Conservation (phyloP, 2,113 vertebrate species). For the Vulpes vulpes region DNA sequence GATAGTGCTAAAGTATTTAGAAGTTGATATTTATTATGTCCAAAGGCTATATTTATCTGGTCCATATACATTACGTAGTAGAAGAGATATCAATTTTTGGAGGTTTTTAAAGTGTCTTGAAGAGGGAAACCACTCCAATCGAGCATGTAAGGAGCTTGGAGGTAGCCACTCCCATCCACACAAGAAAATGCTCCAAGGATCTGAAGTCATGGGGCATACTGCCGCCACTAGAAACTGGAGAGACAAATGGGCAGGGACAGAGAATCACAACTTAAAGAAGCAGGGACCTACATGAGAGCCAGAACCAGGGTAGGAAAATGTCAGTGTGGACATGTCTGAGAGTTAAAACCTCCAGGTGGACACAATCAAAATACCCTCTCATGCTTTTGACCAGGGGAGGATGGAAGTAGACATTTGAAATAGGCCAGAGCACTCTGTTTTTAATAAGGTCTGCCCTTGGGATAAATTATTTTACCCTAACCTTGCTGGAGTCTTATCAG, state of each 20-base stretch:
- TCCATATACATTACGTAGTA: background rate
- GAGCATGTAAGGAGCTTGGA: background rate
- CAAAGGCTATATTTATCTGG: background rate
- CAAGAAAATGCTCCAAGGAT: background rate
- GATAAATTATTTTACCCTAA: background rate
- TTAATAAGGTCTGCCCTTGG: background rate
- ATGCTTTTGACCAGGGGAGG: background rate
- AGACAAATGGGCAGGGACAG: background rate
- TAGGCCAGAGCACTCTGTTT: background rate
- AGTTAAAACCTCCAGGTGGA: background rate
- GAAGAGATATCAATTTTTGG: background rate
- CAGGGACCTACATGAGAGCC: background rate
- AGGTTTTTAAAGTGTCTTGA: background rate
- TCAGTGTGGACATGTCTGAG: no score
- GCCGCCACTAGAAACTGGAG: background rate
- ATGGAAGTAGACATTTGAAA: background rate
- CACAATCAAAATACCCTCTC: background rate
- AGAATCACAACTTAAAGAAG: background rate
- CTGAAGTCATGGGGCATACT: background rate
- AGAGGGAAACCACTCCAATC: background rate
- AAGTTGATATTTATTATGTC: background rate
- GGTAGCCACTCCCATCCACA: background rate
- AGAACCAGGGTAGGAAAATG: no score
- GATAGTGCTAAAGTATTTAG: background rate
- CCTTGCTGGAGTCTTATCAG: background rate